Conservation (phyloP, 2,797 vertebrate species). For the Dallia pectoralis region DNA sequence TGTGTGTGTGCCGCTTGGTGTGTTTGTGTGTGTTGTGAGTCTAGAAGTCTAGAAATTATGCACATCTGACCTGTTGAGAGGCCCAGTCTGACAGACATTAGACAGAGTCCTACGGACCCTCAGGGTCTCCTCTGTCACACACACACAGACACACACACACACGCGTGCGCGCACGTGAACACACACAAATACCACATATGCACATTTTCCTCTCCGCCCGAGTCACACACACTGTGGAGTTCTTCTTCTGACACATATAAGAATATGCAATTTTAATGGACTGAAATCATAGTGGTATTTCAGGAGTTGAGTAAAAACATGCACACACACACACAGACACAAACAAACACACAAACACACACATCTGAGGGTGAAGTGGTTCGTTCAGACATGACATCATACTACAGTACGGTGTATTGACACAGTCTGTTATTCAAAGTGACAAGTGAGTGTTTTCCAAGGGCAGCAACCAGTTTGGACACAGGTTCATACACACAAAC, state of each 20-base stretch:
- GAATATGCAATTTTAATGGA: constrained; percentile 46
- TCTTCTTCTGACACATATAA: constrained; percentile 38
- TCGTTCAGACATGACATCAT: constrained; percentile 54
- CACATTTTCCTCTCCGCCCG: background rate
- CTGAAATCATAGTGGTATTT: constrained; percentile 46
- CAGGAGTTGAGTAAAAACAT: constrained; percentile 27
- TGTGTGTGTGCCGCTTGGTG: background rate
- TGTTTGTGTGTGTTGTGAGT: background rate
- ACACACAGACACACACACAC: constrained; percentile 3
- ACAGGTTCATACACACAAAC: constrained; percentile 5
- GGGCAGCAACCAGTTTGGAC: background rate
- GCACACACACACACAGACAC: background rate
- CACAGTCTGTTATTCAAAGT: constrained; percentile 10
- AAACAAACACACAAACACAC: background rate
- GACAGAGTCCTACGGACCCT: constrained; percentile 1
- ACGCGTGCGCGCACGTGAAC: background rate
- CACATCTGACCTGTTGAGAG: constrained; percentile 5
- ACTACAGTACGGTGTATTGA: constrained; percentile 4
- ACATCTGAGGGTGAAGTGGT: constrained; percentile 10
- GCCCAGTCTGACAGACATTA: constrained; percentile 8
- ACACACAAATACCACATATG: background rate
- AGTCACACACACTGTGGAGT: constrained; percentile 21
- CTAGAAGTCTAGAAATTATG: constrained; percentile 20
- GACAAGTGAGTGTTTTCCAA: constrained; percentile 21
- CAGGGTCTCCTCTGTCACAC: background rate